Evolutionary conservation across 2,113 vertebrate species (phyloP), one percentile per base, ranked within the genome.

Genomic region (Anarrhichthys ocellatus): DNA sequence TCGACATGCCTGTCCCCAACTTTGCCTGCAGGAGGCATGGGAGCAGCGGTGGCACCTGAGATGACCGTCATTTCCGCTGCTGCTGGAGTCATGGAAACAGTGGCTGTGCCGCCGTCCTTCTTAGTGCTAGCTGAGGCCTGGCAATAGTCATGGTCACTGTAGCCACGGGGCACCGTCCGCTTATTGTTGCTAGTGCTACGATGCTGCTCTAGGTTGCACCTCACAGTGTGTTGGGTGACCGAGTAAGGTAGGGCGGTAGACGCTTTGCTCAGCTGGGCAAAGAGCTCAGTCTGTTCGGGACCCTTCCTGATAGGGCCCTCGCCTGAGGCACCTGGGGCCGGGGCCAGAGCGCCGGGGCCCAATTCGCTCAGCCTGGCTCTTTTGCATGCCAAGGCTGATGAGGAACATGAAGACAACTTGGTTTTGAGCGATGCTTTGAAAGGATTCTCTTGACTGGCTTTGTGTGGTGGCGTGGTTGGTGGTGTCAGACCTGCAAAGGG

Each of bases 401-500:
- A 96, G 94, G 97, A 97, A 95, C 97, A 98, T 95, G 97, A 96
- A 94, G 97, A 96, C 96, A 97, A 96, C 96, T 98, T 99, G 94
- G 87, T 96, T 96, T 98, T 99, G 90, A 97, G 96, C 95, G 96
- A 98, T 96, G 96, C 95, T 96, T 97, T 97, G 88, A 99, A 99
- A 96, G 97, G 97, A 94, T 97, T 99, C 96, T 99, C 98, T 96
- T 98, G 98, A 96, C 97, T 99, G 95, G 96, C 94, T 97, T 99
- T 99, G 94, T 99, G 98, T 96, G 98, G 98, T 96, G 98, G 98
- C 95, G 98, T 99, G 27, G 98, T 99, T 94, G 98, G 98, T 96
- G 98, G 98, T 96, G 98, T 99, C 96, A 99, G 97, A 97, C 98
- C 98, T 99, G 93, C 78, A 66, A 29, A 46, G 44, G 84, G 75